Base-by-base conservation (phyloP, 1,140 invertebrate genomes). In the Ips typographus region DNA sequence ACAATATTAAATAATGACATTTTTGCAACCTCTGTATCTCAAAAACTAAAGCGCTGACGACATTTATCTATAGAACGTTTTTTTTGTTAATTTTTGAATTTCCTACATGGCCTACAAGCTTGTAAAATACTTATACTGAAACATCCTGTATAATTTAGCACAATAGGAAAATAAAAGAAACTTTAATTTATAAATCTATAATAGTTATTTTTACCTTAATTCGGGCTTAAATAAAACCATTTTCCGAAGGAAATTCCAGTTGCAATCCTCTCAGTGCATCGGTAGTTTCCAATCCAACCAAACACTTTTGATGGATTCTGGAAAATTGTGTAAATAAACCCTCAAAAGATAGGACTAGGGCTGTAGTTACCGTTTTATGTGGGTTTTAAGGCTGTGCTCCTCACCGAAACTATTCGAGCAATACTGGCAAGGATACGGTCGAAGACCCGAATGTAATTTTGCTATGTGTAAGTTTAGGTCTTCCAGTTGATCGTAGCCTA, bases 381-480 rank as follows among this genome's bases (percentile, higher is more conserved):
- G 78, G 1, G 73, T 74, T 68, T 78, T 76, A 4, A 79, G 63
- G 70, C 69, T 74, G 3, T 68, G 59, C 58, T 73, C 72, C 59
- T 74, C 72, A 4, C 66, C 65, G 67, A 80, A 80, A 65, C 72
- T 78, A 65, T 85, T 85, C 0, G 80, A 80, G 71, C 87, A 88
- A 22, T 85, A 79, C 2, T 80, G 74, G 74, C 87, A 89, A 22
- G 79, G 76, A 74, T 86, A 89, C 0, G 89, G 88, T 40, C 88
- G 75, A 71, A 88, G 85, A 40, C 88, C 87, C 0, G 86, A 91
- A 76, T 94, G 92, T 37, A 87, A 89, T 44, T 91, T 83, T 74
- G 89, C 37, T 7, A 71, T 86, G 74, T 94, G 93, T 1, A 90
- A 83, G 67, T 88, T 88, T 38, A 94, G 71, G n/a, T 84, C 81